phyloP scores from a whole-genome alignment of 2,113 vertebrate species.

The Cryptotis parvus region DNA sequence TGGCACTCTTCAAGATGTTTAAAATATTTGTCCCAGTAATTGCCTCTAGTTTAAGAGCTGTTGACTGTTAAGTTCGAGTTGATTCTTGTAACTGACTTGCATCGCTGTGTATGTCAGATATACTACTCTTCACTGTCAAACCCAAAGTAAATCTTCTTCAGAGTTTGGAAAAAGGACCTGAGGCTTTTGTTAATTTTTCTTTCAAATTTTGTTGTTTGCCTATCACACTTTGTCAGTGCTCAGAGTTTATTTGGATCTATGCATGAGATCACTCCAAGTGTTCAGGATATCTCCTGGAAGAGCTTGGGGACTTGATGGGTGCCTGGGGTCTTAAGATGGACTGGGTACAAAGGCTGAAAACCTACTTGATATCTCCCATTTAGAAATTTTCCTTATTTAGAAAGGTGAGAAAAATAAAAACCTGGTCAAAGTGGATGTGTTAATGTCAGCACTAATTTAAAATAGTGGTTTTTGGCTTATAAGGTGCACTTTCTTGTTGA shows the following conservation, averaged over 20 bases:
- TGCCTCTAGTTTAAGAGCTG: slow-evolving; percentile 5
- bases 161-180: not conserved
- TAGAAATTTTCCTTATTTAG: not conserved
- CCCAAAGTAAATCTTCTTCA: not conserved
- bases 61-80: slow-evolving; percentile 47
- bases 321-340: too few relatives aligned
- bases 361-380: too few relatives aligned
- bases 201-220: not conserved
- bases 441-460: not conserved
- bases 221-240: too few relatives aligned
- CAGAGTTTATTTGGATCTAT: too few relatives aligned
- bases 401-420: slow-evolving; percentile 52
- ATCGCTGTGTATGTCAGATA: slow-evolving; percentile 28
- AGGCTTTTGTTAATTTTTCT: not conserved
- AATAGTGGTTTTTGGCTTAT: slow-evolving; percentile 21
- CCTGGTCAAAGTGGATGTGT: slow-evolving; percentile 30
- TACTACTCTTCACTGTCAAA: not conserved
- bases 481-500: slow-evolving; percentile 52
- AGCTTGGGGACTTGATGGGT: too few relatives aligned
- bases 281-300: too few relatives aligned
- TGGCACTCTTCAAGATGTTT: not conserved
- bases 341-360: too few relatives aligned
- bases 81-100: slow-evolving; percentile 47
- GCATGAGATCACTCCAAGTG: too few relatives aligned
- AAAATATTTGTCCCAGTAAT: slow-evolving; percentile 36